These are phyloP conservation scores for Gymnocephalus cernua DNA, from an alignment of 2,113 vertebrate species.

Conservation along the genomic window DNA sequence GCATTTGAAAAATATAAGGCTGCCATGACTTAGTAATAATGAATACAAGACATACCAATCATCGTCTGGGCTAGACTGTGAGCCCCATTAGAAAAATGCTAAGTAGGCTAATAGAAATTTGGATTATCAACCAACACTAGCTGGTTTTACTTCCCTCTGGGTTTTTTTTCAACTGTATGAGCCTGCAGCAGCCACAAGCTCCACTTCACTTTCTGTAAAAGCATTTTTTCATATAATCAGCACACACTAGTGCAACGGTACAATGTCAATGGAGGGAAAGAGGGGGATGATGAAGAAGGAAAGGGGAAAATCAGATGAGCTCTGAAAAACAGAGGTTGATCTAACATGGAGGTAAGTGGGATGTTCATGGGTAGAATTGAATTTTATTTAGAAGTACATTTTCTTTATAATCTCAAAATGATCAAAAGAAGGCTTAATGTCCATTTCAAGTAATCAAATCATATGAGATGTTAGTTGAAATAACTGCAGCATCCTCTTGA, in stretches of 20 bases:
- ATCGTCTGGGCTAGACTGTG: conserved; percentile 63
- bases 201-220: conserved; percentile 46
- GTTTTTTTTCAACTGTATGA: conserved; percentile 46
- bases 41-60: conserved; percentile 60
- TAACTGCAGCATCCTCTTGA: background rate
- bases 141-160: conserved; percentile 68
- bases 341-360: background rate
- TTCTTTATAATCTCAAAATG: background rate
- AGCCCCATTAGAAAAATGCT: conserved; percentile 71
- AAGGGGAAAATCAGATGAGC: background rate
- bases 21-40: conserved; percentile 60
- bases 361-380: background rate
- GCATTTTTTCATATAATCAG: conserved; percentile 62
- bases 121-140: conserved; percentile 71
- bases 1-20: conserved; percentile 45
- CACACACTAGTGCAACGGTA: conserved; percentile 20
- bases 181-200: conserved; percentile 47
- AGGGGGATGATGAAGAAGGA: conserved; percentile 6
- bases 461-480: background rate
- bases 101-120: conserved; percentile 78
- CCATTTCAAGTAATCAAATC: background rate
- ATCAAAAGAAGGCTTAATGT: background rate
- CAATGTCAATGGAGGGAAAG: conserved; percentile 32
- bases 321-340: background rate
- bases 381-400: conserved; percentile 1